Evolutionary conservation across 2,888 invertebrate genomes (phyloP), one percentile per base, ranked within the genome.

Genomic region (Mythimna lalbum): DNA sequence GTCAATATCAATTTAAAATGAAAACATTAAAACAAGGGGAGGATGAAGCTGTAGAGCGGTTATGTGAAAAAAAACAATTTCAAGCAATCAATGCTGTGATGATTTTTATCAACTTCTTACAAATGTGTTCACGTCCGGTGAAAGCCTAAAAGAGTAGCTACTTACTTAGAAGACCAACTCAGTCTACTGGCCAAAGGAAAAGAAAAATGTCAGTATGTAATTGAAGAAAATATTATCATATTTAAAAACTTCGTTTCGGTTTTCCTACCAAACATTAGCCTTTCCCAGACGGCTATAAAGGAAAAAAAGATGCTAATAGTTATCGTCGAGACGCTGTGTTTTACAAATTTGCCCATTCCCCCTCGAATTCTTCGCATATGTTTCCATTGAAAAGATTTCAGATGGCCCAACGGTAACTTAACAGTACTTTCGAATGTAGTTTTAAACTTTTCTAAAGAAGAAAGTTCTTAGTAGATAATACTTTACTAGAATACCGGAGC

Each of bases 391-490:
- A 69, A 63, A 69, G 33, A 81, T 63, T 65, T 76, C 47, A 43
- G 43, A 65, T 31, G 19, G 39, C 62, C 57, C 64, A 27, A 65
- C 50, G 23, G 50, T 59, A 81, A 63, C 64, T 63, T 49, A 49
- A 21, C 56, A 62, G 62, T 63, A 65, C 81, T 60, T 55, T 81
- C 31, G 52, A 69, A 81, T 76, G 69, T 78, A 81, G 81, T 78
- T 78, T 78, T 56, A 76, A 78, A 78, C 50, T 65, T 36, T 52
- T 63, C 1, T 63, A 63, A 52, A 78, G 81, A 63, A 78, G 27
- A 60, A 63, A 76, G 69, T 81, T 77, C 56, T 23, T 53, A 63
- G 78, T 61, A 53, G 49, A 49, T 31, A 36, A 63, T 67, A 76
- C n/a, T 67, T 70, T 70, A 50, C 31, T 33, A 50, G 63, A 66